These are phyloP conservation scores for Aplysia californica DNA, from an alignment of 1,140 invertebrate genomes.

Conservation along the genomic window DNA sequence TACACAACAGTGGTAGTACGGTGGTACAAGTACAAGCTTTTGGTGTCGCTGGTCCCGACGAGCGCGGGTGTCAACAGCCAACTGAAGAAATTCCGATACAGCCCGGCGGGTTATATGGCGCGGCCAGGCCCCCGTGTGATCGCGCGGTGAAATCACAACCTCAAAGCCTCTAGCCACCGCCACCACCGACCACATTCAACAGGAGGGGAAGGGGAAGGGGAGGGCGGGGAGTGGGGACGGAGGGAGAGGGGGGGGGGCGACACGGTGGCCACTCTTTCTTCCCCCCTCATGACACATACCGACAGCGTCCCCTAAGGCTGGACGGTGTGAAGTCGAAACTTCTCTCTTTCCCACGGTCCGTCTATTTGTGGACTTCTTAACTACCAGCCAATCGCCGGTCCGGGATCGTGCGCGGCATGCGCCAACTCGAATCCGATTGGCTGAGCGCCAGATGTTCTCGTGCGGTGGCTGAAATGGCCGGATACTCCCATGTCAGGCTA, in stretches of 20 bases:
- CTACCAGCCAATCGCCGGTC: slow-evolving; percentile 27
- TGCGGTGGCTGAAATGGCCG: slow-evolving; percentile 26
- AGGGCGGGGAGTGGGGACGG: neutral
- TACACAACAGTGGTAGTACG: no score
- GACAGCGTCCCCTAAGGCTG: neutral
- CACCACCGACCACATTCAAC: no score
- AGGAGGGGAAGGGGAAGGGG: no score
- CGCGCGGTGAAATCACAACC: no score
- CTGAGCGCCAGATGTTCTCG: slow-evolving; percentile 21
- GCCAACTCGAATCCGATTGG: slow-evolving; percentile 34
- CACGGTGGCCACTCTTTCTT: neutral
- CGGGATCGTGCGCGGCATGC: slow-evolving; percentile 34
- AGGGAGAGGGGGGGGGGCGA: neutral
- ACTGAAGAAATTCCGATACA: neutral
- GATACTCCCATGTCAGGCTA: slow-evolving; percentile 26
- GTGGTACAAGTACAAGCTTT: no score
- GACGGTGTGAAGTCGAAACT: slow-evolving; percentile 43
- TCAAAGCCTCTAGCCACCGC: no score
- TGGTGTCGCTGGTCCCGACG: no score
- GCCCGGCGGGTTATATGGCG: neutral
- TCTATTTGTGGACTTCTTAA: slow-evolving; percentile 27
- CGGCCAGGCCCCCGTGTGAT: neutral
- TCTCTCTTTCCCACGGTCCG: slow-evolving; percentile 39
- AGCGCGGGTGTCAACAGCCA: no score
- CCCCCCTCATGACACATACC: slow-evolving; percentile 10